Evolutionary conservation across 2,888 invertebrate genomes (phyloP), one percentile per base, ranked within the genome.

Genomic region (Sclerodermus sp.): DNA sequence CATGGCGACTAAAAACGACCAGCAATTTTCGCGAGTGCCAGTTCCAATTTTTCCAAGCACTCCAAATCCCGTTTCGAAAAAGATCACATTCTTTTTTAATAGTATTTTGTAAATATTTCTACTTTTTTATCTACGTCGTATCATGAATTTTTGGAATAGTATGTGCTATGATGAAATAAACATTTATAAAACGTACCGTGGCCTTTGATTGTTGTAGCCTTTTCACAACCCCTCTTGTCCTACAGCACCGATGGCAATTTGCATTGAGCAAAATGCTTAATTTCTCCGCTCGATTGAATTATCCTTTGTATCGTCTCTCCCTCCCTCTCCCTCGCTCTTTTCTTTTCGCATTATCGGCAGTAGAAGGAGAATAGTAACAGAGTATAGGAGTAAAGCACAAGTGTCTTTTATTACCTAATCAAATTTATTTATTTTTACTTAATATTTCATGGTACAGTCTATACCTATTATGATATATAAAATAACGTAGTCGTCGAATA

Each of bases 371-470:
- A n/a, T n/a, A n/a, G n/a, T n/a, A n/a, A n/a, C n/a, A n/a, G n/a
- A n/a, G 23, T 3, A 23, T 8, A 23, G 23, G 23, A 23, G 23
- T 8, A 23, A 23, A 23, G 8, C 23, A 23, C 23, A 23, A 23
- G 23, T 23, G 8, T 5, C n/a, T n/a, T n/a, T 34, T 3, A 77
- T 77, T 77, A 77, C 74, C 77, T 77, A 77, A 77, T 77, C 76
- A 77, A 77, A 77, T 77, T 73, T 77, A 77, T 77, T 73, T 77
- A 77, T 77, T 77, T 75, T 77, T 72, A 76, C 74, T 75, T 77
- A 74, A 76, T 76, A 76, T 77, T 76, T 77, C 77, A 74, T 77
- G 73, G 71, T 77, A 77, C 77, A 77, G 76, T 77, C 76, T 77
- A 77, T 73, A 72, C 64, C 73, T 77, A 77, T 75, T 72, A 75